Conservation (phyloP, 2,113 vertebrate species). For the Saccopteryx leptura region DNA sequence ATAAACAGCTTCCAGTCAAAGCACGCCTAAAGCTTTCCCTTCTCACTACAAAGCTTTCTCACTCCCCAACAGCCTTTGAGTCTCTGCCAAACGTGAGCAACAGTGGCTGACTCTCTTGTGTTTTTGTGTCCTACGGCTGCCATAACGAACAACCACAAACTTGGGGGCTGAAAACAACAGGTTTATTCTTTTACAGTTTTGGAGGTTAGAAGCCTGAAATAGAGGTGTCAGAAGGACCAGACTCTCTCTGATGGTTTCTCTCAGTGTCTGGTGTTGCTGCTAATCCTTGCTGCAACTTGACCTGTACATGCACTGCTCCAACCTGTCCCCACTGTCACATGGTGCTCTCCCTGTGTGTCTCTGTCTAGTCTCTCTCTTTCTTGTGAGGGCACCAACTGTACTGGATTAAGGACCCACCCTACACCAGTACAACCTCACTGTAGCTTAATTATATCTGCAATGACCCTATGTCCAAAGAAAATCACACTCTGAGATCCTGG, state of each 20-base stretch:
- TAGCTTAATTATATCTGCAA: not conserved
- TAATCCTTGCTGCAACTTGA: not conserved
- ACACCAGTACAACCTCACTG: not conserved
- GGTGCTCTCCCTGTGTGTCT: not conserved
- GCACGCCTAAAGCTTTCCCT: not conserved
- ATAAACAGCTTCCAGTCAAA: not conserved
- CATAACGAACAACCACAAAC: not conserved
- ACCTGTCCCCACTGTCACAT: not conserved
- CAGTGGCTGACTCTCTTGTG: not conserved
- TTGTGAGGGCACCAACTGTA: not conserved
- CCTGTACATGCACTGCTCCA: not conserved
- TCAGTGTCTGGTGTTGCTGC: not conserved
- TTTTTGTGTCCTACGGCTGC: not conserved
- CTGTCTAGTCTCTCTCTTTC: not conserved
- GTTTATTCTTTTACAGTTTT: not conserved
- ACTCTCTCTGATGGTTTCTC: not conserved
- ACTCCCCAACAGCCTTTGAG: not conserved
- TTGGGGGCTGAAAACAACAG: not conserved
- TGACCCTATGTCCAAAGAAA: not conserved
- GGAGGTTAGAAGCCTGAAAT: not conserved
- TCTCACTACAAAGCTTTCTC: not conserved
- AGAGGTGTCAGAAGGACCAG: not conserved
- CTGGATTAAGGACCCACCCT: not conserved
- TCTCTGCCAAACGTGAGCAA: not conserved
- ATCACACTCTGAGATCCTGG: not conserved